These are phyloP conservation scores for Eupithecia subumbrata DNA, from an alignment of 2,888 invertebrate species.

Conservation along the genomic window DNA sequence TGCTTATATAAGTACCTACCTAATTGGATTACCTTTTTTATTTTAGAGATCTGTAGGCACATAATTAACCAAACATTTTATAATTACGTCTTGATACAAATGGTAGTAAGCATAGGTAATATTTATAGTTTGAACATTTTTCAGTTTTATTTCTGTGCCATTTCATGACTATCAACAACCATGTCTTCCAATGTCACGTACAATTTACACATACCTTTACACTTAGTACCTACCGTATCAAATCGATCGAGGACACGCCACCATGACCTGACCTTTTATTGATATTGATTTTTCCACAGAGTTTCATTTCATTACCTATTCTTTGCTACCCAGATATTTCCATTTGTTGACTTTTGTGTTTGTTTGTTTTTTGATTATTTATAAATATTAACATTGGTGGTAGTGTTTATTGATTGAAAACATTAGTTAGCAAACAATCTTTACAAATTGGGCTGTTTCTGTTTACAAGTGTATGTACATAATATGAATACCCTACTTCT, in stretches of 20 bases:
- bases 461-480: not conserved
- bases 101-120: not conserved
- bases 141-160: not conserved
- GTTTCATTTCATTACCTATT: constrained; percentile 33
- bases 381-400: not conserved
- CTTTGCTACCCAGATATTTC: not conserved
- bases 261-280: constrained; percentile 37
- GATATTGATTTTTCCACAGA: constrained; percentile 35
- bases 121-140: not conserved
- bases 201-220: not conserved
- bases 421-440: not conserved
- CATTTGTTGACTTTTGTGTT: not conserved
- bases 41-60: no score
- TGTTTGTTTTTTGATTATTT: not conserved
- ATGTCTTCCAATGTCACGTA: not conserved
- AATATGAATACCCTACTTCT: no score
- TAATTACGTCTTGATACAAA: not conserved
- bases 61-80: not conserved
- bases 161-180: not conserved
- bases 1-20: no score
- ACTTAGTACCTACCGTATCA: not conserved
- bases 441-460: not conserved
- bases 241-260: constrained; percentile 24
- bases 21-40: not conserved
- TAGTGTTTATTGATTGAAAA: not conserved